phyloP scores from a whole-genome alignment of 2,797 vertebrate species.

The Coreius guichenoti region DNA sequence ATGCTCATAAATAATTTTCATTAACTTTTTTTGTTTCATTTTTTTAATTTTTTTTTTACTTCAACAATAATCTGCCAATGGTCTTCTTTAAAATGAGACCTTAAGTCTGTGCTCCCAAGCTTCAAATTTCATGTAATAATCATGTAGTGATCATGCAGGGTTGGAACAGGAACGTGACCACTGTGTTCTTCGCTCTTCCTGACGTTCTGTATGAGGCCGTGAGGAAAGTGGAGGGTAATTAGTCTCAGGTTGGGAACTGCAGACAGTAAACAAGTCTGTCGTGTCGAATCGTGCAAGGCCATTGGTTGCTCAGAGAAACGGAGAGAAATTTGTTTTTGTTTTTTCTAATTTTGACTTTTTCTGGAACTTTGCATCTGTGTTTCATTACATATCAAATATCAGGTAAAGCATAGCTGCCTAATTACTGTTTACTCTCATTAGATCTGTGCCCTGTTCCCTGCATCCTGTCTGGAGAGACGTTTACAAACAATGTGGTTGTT shows the following conservation, averaged over 20 bases:
- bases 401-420: conserved; percentile 70
- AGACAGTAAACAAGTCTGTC: conserved; percentile 53
- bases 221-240: conserved; percentile 45
- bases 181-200: conserved; percentile 18
- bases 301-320: conserved; percentile 1
- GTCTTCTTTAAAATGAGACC: too few relatives aligned
- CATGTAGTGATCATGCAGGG: background rate
- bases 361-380: conserved; percentile 64
- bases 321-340: background rate
- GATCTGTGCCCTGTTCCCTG: conserved; percentile 46
- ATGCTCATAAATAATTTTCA: too few relatives aligned
- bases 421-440: conserved; percentile 71
- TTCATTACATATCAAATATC: conserved; percentile 69
- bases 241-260: conserved; percentile 48
- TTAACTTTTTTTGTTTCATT: background rate
- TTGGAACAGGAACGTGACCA: background rate
- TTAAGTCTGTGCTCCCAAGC: too few relatives aligned
- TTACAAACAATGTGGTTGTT: conserved; percentile 35
- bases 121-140: background rate
- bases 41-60: too few relatives aligned
- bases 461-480: conserved; percentile 51
- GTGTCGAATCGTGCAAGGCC: conserved; percentile 38
- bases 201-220: conserved; percentile 31
- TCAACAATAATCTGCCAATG: too few relatives aligned
- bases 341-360: conserved; percentile 16